Evolutionary conservation across 1,140 invertebrate species (phyloP), one percentile per base, ranked within the genome.

Genomic region (Sinella curviseta): DNA sequence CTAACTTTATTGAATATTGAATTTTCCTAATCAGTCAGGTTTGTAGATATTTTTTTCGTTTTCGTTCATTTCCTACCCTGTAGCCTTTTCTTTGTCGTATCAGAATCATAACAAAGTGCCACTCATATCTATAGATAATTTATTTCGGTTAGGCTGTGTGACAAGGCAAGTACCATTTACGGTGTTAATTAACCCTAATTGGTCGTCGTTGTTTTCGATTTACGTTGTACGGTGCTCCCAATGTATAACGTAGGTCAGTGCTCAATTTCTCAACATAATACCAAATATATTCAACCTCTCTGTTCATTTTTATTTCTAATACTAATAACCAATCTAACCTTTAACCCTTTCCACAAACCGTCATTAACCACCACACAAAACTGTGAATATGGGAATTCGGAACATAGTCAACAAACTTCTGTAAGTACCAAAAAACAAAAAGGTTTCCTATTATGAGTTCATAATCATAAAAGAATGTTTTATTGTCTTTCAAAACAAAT

Each of bases 381-480:
- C 39, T 48, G 8, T 48, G 20, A 48, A 48, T 12, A 70, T 70
- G 65, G 65, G 65, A 70, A 70, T 70, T 70, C 30, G 65, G n/a
- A 70, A 33, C 31, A 70, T 70, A 24, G 65, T 70, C 28, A 70
- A 14, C 26, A 70, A 70, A 33, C 4, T 70, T 1, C 24, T 70
- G 65, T 70, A 70, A 70, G 65, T 70, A 33, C 39, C 39, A 48
- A 48, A n/a, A n/a, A n/a, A n/a, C n/a, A n/a, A n/a, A n/a, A n/a
- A n/a, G n/a, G n/a, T n/a, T n/a, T n/a, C n/a, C n/a, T n/a, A n/a
- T n/a, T n/a, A n/a, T n/a, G n/a, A n/a, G n/a, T n/a, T n/a, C n/a
- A n/a, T n/a, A n/a, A n/a, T n/a, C n/a, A n/a, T n/a, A n/a, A n/a
- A n/a, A n/a, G n/a, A n/a, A n/a, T n/a, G n/a, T n/a, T n/a, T n/a